Evolutionary conservation across 2,888 invertebrate genomes (phyloP).

Genomic region (Drosophila melanosoma): DNA sequence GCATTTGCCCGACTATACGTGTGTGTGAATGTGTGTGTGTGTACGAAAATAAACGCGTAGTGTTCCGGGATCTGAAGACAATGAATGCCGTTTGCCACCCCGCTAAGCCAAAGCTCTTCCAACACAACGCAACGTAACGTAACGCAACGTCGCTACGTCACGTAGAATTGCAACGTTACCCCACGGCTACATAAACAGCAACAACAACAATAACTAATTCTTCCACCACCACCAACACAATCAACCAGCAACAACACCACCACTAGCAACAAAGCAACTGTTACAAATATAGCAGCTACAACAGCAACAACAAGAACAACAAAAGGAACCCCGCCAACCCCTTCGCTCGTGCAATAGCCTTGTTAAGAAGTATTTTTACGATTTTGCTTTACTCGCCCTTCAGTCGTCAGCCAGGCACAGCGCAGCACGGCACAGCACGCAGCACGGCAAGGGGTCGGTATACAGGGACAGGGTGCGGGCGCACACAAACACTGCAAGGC

Average conservation of each 20-base stretch:
- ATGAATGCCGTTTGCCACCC: constrained; percentile 47
- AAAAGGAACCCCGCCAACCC: constrained; percentile 58
- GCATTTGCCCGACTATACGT: constrained; percentile 11
- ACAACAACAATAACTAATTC: constrained; percentile 49
- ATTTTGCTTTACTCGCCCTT: constrained; percentile 62
- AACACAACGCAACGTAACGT: constrained; percentile 23
- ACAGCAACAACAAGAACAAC: constrained; percentile 29
- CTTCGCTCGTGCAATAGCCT: constrained; percentile 55
- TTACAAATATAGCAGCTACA: constrained; percentile 59
- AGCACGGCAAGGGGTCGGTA: constrained; percentile 1
- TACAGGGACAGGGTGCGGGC: constrained; percentile 4
- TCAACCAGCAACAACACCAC: constrained; percentile 31
- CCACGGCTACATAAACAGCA: constrained; percentile 42
- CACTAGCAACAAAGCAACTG: constrained; percentile 55
- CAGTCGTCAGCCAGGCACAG: constrained; percentile 51
- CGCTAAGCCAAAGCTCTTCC: constrained; percentile 52
- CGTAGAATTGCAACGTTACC: constrained; percentile 62
- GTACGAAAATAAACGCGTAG: constrained; percentile 69
- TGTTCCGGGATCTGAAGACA: constrained; percentile 48
- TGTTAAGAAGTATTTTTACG: constrained; percentile 66
- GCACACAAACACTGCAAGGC: constrained; percentile 34
- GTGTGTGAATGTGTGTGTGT: constrained; percentile 30
- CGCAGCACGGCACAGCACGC: constrained; percentile 46
- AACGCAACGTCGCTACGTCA: constrained; percentile 22
- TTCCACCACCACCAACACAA: constrained; percentile 52